Conservation (phyloP, 2,113 vertebrate genomes). For the Cnemophilus loriae region DNA sequence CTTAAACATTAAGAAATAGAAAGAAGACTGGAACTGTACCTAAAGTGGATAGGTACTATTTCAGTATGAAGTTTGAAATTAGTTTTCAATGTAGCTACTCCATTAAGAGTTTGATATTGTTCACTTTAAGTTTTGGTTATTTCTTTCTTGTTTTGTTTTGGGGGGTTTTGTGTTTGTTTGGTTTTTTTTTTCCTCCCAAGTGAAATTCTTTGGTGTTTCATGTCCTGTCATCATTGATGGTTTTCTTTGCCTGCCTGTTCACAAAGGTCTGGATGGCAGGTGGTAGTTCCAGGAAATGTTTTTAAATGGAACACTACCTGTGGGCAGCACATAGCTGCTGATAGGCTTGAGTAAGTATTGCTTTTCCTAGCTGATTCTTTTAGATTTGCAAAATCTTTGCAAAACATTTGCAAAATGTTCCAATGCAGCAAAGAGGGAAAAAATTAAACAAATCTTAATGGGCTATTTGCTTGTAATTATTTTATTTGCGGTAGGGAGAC, state of each 20-base stretch:
- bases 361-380: slow-evolving; percentile 37
- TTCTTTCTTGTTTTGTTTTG: neutral
- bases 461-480: slow-evolving; percentile 42
- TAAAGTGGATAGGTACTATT: neutral
- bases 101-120: slow-evolving; percentile 15
- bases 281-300: slow-evolving; percentile 33
- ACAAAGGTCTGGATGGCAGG: slow-evolving; percentile 73
- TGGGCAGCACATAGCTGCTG: slow-evolving; percentile 16
- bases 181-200: neutral
- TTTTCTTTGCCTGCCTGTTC: slow-evolving; percentile 83
- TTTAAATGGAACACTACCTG: slow-evolving; percentile 59
- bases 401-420: neutral
- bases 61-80: neutral
- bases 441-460: neutral
- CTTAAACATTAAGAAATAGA: slow-evolving; percentile 41
- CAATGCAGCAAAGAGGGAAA: neutral
- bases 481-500: slow-evolving; percentile 53
- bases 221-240: slow-evolving; percentile 77
- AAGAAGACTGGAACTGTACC: neutral
- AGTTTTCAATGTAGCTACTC: slow-evolving; percentile 4
- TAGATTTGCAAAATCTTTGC: neutral
- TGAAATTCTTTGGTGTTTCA: slow-evolving; percentile 70
- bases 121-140: neutral
- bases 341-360: slow-evolving; percentile 27
- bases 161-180: neutral